phyloP scores from a whole-genome alignment of 2,113 vertebrate species.

The Bos taurus region DNA sequence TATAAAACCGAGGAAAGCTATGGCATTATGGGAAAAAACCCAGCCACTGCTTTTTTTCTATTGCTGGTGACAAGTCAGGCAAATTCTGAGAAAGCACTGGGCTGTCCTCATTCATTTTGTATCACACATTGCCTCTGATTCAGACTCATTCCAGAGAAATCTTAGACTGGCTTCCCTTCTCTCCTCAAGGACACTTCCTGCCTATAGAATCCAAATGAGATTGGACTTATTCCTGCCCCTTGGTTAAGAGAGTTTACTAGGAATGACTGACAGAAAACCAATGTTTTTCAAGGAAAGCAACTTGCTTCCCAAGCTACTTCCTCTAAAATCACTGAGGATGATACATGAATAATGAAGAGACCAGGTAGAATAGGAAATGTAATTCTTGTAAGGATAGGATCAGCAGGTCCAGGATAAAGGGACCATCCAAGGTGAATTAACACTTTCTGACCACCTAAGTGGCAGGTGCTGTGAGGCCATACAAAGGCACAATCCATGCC shows the following conservation, averaged over 20 bases:
- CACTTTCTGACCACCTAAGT: background rate
- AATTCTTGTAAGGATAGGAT: background rate
- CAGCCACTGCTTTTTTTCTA: background rate
- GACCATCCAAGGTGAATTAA: background rate
- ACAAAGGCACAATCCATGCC: background rate
- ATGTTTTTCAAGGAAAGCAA: background rate
- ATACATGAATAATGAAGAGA: background rate
- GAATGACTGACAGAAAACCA: background rate
- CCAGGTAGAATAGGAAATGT: background rate
- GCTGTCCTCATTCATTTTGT: background rate
- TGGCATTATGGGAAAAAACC: background rate
- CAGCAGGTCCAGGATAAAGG: background rate
- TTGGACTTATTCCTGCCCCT: background rate
- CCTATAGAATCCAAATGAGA: background rate
- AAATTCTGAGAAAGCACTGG: background rate
- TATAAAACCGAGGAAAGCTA: background rate
- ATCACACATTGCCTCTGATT: background rate
- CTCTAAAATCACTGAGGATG: background rate
- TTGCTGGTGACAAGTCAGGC: background rate
- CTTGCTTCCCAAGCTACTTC: background rate
- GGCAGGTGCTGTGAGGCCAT: background rate
- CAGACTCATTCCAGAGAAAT: background rate
- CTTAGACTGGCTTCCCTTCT: background rate
- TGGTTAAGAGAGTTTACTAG: background rate
- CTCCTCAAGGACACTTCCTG: background rate